Base-by-base conservation (phyloP, 2,888 invertebrate genomes). In the Galerucella nymphaeae region DNA sequence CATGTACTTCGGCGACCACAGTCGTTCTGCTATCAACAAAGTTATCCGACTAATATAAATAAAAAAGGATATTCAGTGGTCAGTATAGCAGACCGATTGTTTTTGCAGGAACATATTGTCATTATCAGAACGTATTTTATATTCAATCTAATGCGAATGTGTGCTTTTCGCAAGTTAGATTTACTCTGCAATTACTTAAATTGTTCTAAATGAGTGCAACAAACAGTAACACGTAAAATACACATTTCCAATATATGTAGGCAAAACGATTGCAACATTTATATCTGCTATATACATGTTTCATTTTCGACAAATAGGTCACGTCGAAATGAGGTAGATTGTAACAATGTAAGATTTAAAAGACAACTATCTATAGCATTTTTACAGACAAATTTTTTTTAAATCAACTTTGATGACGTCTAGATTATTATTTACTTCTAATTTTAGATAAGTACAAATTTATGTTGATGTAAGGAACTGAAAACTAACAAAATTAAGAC, bases 161-260 rank as follows among this genome's bases (percentile, higher is more conserved):
- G 79, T 80, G 80, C 80, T 41, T 67, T 75, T 75, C 77, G 76
- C 66, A 58, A 66, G 23, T 18, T 45, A 73, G 71, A 71, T 77
- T 71, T 71, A 62, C 65, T 63, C 67, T 64, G 23, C 45, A 45
- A 58, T 23, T 66, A 63, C 23, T 23, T 20, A 13, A 30, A 58
- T 59, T 63, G 62, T 69, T 69, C 62, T 69, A 63, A 63, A 69
- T 53, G 69, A 55, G 69, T 62, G 67, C 70, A 66, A 63, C 73
- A 73, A 71, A 73, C 66, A 67, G 64, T 9, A 42, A 68, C 38
- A 20, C 69, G 13, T 55, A 23, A 65, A 70, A 70, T 64, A 53
- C 18, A 57, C n/a, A 55, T 45, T 71, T 61, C 30, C 23, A 45
- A 61, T 61, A 30, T 16, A 48, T 30, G 48, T 58, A 30, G 30